Evolutionary conservation across 2,888 invertebrate species (phyloP).

Genomic region (Alviniconcha strummeri): DNA sequence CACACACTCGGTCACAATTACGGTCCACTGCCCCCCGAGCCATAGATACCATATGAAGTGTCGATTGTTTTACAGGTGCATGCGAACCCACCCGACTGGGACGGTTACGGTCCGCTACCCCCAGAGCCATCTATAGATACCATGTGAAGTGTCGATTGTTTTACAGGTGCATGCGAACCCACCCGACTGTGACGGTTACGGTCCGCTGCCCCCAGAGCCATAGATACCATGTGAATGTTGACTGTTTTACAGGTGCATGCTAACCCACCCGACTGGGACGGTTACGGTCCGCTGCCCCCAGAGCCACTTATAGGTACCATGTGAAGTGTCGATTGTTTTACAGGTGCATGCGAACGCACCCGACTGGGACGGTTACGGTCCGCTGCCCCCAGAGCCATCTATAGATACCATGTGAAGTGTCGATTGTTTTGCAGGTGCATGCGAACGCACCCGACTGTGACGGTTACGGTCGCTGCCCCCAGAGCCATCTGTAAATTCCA

Average conservation of each 20-base stretch:
- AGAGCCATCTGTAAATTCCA: conserved; percentile 51
- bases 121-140: conserved; percentile 58
- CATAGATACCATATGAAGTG: no score
- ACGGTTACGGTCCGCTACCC: conserved; percentile 59
- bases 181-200: no score
- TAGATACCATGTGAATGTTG: no score
- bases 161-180: no score
- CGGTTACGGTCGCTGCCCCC: conserved; percentile 58
- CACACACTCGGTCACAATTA: background rate
- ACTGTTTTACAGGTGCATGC: conserved; percentile 54
- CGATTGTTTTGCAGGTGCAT: conserved; percentile 49
- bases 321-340: background rate
- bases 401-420: conserved; percentile 29
- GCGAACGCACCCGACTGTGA: conserved; percentile 64
- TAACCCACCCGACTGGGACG: conserved; percentile 60
- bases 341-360: conserved; percentile 68
- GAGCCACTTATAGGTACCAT: no score
- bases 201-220: background rate
- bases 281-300: background rate
- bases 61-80: conserved; percentile 60
- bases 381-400: conserved; percentile 60
- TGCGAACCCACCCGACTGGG: conserved; percentile 64
- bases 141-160: no score
- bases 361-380: conserved; percentile 53
- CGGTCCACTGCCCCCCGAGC: no score